Evolutionary conservation across 2,888 invertebrate genomes (phyloP), one percentile per base, ranked within the genome.

Genomic region (Scaptomyza reducta): DNA sequence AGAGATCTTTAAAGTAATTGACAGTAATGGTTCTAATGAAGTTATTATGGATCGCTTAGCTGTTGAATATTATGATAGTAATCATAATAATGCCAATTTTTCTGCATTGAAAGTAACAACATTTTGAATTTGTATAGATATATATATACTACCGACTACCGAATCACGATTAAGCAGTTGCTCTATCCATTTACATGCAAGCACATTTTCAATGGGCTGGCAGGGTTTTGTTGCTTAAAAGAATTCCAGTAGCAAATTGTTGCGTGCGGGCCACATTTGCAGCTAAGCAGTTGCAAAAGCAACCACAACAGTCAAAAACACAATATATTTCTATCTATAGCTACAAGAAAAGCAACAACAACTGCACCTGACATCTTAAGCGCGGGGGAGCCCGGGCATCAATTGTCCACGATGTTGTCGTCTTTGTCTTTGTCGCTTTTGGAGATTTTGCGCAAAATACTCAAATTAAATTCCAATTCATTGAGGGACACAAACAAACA

Each of bases 391-490:
- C 81, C 33, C 55, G 62, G 64, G 79, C 88, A 81, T 87, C 86
- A 87, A 87, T 87, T 83, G 83, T 85, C 86, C 86, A 87, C 82
- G 82, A 82, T 74, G 81, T 84, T 66, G 81, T 58, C 50, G 71
- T 51, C 62, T 62, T 62, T 62, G 62, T 71, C 66, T 62, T 62
- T 62, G 62, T 71, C 66, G 77, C 71, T 75, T 77, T 79, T 75
- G 74, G 74, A 76, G 68, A 77, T 76, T 83, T 85, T 87, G 83
- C 78, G 75, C 76, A 85, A 87, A 85, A 85, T 88, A 87, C 90
- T 90, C 89, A 91, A 91, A 91, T 91, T 91, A 91, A 91, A 91
- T 91, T 90, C 89, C 90, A 91, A 91, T 91, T 91, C 91, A 91
- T 91, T 91, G 90, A 81, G 89, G 71, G 84, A 82, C 79, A 81